These are phyloP conservation scores for Alviniconcha strummeri DNA, from an alignment of 2,888 invertebrate species.

Conservation along the genomic window DNA sequence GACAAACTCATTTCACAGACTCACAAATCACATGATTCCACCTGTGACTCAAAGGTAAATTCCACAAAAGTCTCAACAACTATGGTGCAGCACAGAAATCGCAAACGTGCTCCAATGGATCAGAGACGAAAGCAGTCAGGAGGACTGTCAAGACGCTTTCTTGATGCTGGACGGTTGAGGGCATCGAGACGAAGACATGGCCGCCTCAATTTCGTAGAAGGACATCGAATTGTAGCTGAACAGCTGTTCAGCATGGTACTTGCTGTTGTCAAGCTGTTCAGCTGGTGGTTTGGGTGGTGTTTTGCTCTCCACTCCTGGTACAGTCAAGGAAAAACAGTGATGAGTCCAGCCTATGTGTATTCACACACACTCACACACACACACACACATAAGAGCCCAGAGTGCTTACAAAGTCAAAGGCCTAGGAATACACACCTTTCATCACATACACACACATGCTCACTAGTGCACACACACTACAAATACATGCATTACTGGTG, in stretches of 20 bases:
- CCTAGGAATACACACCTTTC: no score
- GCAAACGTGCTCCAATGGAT: no score
- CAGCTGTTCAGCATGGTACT: slow-evolving; percentile 33
- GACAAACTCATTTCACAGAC: no score
- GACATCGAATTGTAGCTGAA: slow-evolving; percentile 38
- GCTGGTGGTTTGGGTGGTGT: slow-evolving; percentile 8
- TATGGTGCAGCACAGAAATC: no score
- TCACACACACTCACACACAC: background rate
- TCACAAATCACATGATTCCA: no score
- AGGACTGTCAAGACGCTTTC: slow-evolving; percentile 11
- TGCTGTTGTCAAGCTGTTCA: slow-evolving; percentile 11
- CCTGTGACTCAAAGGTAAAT: no score
- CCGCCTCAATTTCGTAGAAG: slow-evolving; percentile 48
- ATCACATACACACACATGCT: no score
- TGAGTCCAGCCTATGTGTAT: background rate
- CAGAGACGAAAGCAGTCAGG: background rate
- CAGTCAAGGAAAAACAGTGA: background rate
- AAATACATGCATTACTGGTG: no score
- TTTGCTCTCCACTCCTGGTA: background rate
- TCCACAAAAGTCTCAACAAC: no score
- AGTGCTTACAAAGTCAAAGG: no score
- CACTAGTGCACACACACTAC: no score
- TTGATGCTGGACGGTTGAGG: slow-evolving; percentile 41
- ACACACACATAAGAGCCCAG: background rate
- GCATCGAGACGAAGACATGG: slow-evolving; percentile 40